These are phyloP conservation scores for Lethocerus indicus DNA, from an alignment of 1,140 invertebrate species.

Conservation along the genomic window DNA sequence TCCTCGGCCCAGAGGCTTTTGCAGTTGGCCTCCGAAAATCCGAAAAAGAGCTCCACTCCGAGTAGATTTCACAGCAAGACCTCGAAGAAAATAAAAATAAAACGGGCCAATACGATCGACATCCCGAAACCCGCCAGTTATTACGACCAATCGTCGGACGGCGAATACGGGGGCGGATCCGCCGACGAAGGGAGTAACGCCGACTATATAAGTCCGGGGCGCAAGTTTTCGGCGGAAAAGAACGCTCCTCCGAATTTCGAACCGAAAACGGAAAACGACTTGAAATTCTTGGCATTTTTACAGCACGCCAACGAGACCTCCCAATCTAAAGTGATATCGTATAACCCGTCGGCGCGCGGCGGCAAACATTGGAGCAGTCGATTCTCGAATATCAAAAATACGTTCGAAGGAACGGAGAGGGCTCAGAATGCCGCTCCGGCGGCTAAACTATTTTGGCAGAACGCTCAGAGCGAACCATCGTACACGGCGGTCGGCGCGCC, in stretches of 20 bases:
- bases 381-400: constrained; percentile 71
- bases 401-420: constrained; percentile 40
- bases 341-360: constrained; percentile 21
- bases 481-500: constrained; percentile 2
- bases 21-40: constrained; percentile 20
- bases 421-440: not conserved
- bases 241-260: constrained; percentile 37
- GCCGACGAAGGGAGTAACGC: constrained; percentile 13
- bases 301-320: constrained; percentile 31
- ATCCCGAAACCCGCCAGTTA: constrained; percentile 51
- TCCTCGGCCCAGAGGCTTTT: constrained; percentile 20
- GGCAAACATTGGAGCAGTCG: constrained; percentile 47
- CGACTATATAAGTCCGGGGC: not conserved
- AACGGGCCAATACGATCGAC: constrained; percentile 73
- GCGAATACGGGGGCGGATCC: constrained; percentile 18
- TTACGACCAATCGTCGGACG: constrained; percentile 26
- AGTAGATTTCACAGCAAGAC: constrained; percentile 21
- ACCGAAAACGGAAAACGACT: constrained; percentile 67
- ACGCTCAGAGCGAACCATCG: constrained; percentile 1
- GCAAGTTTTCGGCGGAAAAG: not conserved
- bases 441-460: constrained; percentile 15
- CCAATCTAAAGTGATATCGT: constrained; percentile 13
- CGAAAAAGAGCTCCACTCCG: constrained; percentile 21
- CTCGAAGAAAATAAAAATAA: constrained; percentile 57
- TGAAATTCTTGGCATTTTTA: constrained; percentile 67